Base-by-base conservation (phyloP, 2,113 vertebrate species). In the Leiothrix lutea region DNA sequence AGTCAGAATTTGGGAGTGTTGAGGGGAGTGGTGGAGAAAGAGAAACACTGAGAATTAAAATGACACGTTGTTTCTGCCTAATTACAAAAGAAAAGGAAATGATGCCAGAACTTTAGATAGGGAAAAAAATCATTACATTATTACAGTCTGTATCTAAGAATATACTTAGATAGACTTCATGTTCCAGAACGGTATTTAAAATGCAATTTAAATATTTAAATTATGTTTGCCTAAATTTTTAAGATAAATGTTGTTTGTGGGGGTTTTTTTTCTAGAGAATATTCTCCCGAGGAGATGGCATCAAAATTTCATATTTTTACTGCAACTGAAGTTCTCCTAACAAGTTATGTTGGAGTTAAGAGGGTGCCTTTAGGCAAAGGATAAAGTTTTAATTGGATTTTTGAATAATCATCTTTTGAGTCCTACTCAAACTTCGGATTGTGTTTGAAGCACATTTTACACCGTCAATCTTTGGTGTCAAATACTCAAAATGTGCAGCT, bases 361-460 rank as follows among this genome's bases (percentile, higher is more conserved):
- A 69, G 36, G 42, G 51, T 85, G 57, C 40, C 79, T 82, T 78
- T 54, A 82, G 92, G 91, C 79, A 47, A 69, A 80, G 56, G 35
- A 80, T 73, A 73, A 88, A 80, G 82, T 90, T 90, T 93, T 92
- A 95, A 93, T 81, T 92, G 84, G 48, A 60, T 92, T 92, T 95
- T 83, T 86, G 64, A 92, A 64, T 87, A 88, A 78, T 78, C 78
- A 73, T 78, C 75, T 47, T 82, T 45, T 56, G 86, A 86, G 21
- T 54, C 81, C 75, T 73, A 50, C 80, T 40, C 51, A 66, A 81
- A 51, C 61, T 87, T 75, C 50, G 51, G 51, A 33, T 51, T 31
- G 69, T 54, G 21, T 50, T 83, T 50, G 60, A 92, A 86, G 17
- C 42, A 14, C 8, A 1, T 38, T 58, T 48, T 61, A 31, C 60